These are phyloP conservation scores for Acronicta aceris DNA, from an alignment of 2,888 invertebrate species.

Conservation along the genomic window DNA sequence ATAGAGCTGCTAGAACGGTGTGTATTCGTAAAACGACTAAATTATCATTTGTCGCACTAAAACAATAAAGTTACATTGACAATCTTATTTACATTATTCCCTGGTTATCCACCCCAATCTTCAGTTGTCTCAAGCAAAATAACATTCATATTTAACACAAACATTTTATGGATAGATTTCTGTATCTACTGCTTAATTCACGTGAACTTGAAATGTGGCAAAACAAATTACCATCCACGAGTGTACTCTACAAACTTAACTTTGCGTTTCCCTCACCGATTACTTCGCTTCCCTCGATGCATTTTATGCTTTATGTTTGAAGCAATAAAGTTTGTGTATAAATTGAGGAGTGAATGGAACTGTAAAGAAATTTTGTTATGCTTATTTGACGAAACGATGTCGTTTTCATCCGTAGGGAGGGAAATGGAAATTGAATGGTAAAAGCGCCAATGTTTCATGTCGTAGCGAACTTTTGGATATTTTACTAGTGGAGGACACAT, in stretches of 20 bases:
- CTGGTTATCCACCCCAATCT: background rate
- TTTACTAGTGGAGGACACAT: background rate
- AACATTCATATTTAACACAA: background rate
- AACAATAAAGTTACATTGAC: background rate
- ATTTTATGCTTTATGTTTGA: conserved; percentile 18
- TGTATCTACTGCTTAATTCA: conserved; percentile 11
- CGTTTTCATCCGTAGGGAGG: conserved; percentile 60
- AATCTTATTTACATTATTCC: background rate
- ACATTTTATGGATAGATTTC: conserved; percentile 22
- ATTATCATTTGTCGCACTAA: background rate
- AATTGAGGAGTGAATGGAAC: background rate
- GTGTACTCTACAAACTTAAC: conserved; percentile 23
- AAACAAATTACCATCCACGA: conserved; percentile 41
- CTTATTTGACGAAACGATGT: conserved; percentile 52
- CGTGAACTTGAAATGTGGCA: conserved; percentile 33
- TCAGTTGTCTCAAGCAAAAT: background rate
- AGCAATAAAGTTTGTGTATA: conserved; percentile 12
- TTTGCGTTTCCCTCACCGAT: conserved; percentile 15
- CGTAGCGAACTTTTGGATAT: conserved; percentile 25
- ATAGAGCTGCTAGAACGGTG: no score
- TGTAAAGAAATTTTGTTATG: conserved; percentile 33
- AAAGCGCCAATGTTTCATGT: conserved; percentile 46
- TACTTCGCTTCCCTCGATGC: background rate
- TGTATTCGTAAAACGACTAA: no score
- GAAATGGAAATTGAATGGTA: conserved; percentile 62